Conservation (phyloP, 2,797 vertebrate genomes). For the Macropodus opercularis region DNA sequence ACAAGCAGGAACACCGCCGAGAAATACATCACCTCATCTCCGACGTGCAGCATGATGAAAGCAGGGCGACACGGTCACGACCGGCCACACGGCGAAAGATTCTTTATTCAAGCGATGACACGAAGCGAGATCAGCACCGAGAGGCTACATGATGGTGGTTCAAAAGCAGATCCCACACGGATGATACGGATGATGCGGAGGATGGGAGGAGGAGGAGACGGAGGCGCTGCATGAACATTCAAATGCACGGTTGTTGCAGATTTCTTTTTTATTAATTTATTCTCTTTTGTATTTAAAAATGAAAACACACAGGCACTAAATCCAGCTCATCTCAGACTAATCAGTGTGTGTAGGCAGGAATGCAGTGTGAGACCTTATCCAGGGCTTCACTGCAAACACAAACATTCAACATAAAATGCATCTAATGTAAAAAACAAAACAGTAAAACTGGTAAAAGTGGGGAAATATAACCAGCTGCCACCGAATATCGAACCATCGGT, state of each 20-base stretch:
- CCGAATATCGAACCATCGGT: too few relatives aligned
- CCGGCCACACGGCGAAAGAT: not conserved
- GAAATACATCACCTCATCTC: slow-evolving; percentile 79
- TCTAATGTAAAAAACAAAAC: not conserved
- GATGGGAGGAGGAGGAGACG: not conserved
- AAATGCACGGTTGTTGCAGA: not conserved
- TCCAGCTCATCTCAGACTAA: slow-evolving; percentile 1
- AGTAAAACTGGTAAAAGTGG: not conserved
- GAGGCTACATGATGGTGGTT: slow-evolving; percentile 32
- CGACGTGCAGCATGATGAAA: slow-evolving; percentile 82
- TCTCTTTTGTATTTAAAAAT: not conserved
- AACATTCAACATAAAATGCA: slow-evolving; percentile 8
- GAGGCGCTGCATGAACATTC: not conserved
- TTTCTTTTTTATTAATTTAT: slow-evolving; percentile 17
- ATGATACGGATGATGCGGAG: slow-evolving; percentile 3
- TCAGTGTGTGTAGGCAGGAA: not conserved
- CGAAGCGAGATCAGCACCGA: slow-evolving; percentile 2
- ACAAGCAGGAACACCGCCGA: slow-evolving; percentile 76
- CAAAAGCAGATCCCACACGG: not conserved
- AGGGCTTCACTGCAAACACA: not conserved
- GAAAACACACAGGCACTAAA: slow-evolving; percentile 8
- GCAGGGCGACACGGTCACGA: not conserved
- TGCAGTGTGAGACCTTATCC: not conserved
- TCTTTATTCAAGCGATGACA: not conserved
- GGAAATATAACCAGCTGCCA: too few relatives aligned